These are phyloP conservation scores for Junonia oenone DNA, from an alignment of 2,888 invertebrate genomes.

Conservation along the genomic window DNA sequence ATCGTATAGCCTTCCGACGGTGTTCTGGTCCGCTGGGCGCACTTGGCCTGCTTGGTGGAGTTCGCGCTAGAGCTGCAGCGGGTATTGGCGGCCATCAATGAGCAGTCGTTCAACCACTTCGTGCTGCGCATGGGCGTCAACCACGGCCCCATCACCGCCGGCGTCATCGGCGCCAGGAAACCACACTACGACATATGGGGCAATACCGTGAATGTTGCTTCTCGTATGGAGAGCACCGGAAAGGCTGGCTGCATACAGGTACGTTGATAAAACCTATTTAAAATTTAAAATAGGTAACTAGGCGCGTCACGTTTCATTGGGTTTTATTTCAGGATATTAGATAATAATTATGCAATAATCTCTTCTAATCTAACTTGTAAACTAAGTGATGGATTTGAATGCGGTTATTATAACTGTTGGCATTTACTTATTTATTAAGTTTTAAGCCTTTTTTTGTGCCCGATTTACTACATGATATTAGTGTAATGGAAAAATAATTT, in stretches of 20 bases:
- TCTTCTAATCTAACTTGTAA: too few species aligned
- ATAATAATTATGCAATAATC: too few species aligned
- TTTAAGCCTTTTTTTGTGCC: too few species aligned
- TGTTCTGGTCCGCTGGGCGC: conserved; percentile 88
- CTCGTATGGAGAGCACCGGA: conserved; percentile 98
- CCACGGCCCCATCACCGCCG: conserved; percentile 96
- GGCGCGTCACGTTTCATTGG: not conserved
- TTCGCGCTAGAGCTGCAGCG: conserved; percentile 94
- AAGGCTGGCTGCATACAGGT: conserved; percentile 97
- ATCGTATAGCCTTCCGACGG: conserved; percentile 84
- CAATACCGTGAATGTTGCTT: conserved; percentile 97
- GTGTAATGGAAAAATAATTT: too few species aligned
- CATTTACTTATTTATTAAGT: too few species aligned
- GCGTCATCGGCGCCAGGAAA: conserved; percentile 96
- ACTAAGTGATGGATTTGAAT: too few species aligned
- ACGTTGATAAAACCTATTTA: not conserved
- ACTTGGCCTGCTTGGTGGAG: conserved; percentile 90
- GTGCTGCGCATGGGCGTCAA: conserved; percentile 96
- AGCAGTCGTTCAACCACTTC: conserved; percentile 97
- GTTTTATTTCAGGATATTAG: not conserved
- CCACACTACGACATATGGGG: conserved; percentile 99
- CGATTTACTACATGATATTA: too few species aligned
- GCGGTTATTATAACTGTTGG: too few species aligned
- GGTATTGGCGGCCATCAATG: conserved; percentile 94
- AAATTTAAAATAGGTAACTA: too few species aligned